These are phyloP conservation scores for Cantharis rufa DNA, from an alignment of 2,888 invertebrate species.

Conservation along the genomic window DNA sequence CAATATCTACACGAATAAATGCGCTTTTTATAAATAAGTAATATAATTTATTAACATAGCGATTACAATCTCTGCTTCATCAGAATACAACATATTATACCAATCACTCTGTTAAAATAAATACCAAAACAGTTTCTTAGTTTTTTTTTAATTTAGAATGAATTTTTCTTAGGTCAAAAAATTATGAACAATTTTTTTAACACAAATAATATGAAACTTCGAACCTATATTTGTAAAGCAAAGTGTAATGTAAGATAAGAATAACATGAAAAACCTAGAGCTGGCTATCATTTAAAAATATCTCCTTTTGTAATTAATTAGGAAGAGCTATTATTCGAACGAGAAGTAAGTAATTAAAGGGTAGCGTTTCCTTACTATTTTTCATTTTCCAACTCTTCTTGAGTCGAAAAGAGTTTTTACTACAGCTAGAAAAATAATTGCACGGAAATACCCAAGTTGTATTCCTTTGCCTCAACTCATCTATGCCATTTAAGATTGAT, in stretches of 20 bases:
- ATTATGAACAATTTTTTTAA: too few relatives aligned
- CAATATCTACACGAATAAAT: neutral
- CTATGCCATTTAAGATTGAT: neutral
- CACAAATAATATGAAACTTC: too few relatives aligned
- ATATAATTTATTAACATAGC: neutral
- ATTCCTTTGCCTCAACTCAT: neutral
- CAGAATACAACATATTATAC: neutral
- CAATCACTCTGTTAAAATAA: neutral
- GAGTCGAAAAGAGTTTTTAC: neutral
- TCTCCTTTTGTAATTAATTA: neutral
- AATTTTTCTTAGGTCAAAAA: neutral
- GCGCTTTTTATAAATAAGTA: neutral
- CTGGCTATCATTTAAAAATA: too few relatives aligned
- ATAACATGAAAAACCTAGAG: too few relatives aligned
- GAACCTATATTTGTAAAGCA: too few relatives aligned
- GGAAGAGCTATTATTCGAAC: neutral
- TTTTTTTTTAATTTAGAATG: neutral
- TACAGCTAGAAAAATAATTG: neutral
- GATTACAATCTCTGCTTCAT: neutral
- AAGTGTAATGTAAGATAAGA: too few relatives aligned
- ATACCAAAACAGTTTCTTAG: neutral
- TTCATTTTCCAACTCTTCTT: neutral
- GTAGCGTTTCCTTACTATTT: neutral
- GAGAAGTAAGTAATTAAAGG: neutral
- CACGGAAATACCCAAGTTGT: neutral